Base-by-base conservation (phyloP, 2,888 invertebrate species). In the Calameuta pallipes region DNA sequence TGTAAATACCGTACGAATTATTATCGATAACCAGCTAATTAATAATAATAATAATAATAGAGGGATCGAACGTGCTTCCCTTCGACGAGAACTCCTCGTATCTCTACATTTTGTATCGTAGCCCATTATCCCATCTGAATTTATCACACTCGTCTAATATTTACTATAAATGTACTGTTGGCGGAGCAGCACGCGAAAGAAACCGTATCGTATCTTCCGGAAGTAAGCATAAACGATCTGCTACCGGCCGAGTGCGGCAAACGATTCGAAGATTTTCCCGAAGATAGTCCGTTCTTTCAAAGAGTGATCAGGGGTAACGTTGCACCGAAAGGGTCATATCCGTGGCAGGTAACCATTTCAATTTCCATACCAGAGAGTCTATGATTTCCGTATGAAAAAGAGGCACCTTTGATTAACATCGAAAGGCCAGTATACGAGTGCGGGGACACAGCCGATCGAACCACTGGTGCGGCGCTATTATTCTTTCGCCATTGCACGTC, bases 381-480 rank as follows among this genome's bases (percentile, higher is more conserved):
- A 41, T 15, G 15, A 41, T 15, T 15, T 41, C 41, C 2, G 41
- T 41, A 6, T 41, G 41, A 41, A 41, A 15, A 41, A 41, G 6
- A 41, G 4, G 41, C 41, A 41, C 15, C 41, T 41, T 41, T 41
- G 6, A 15, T 15, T 41, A 15, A 41, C 15, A 15, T 70, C 34
- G 36, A 78, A 87, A 94, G 93, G 95, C 94, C 4, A 95, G 95
- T 76, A 92, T 96, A 77, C 92, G 95, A 80, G 93, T 95, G 0
- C 93, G 93, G 41, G 93, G 94, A 6, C 92, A 93, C 75, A 93
- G 92, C 41, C 92, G 92, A 84, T 93, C 94, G 1, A 93, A 93
- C 70, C 96, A 96, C 89, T 95, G 95, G 94, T 96, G 96, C 86
- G 96, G 96, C 0, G 96, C 95, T 0, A 94, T 95, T 0, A 92